phyloP scores from a whole-genome alignment of 2,888 invertebrate species.

The Oscheius sp. region DNA sequence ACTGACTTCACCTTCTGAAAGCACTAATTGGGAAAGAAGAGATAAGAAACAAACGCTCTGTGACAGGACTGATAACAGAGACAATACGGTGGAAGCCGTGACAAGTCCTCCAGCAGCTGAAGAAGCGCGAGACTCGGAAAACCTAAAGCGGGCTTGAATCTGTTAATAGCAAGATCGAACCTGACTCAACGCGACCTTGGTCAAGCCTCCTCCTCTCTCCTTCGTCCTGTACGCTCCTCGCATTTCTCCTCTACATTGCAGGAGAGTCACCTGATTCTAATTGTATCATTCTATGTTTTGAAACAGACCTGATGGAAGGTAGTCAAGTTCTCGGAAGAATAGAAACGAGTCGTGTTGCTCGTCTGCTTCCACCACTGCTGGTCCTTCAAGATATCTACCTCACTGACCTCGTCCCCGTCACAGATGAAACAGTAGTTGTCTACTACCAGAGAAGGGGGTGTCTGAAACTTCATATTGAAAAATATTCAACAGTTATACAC shows the following conservation, averaged over 20 bases:
- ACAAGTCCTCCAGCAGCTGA: conserved; percentile 67
- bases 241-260: conserved; percentile 59
- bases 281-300: not conserved
- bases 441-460: conserved; percentile 60
- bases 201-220: conserved; percentile 48
- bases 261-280: conserved; percentile 54
- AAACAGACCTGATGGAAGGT: conserved; percentile 55
- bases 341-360: conserved; percentile 63
- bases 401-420: conserved; percentile 55
- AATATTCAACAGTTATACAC: conserved; percentile 18
- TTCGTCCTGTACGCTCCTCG: conserved; percentile 56
- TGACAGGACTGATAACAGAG: conserved; percentile 59
- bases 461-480: conserved; percentile 24
- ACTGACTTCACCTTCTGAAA: conserved; percentile 45
- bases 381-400: conserved; percentile 41
- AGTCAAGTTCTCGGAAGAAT: conserved; percentile 64
- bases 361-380: conserved; percentile 70
- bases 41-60: conserved; percentile 38
- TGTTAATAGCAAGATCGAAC: conserved; percentile 24
- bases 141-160: conserved; percentile 34
- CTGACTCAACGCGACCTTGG: conserved; percentile 44
- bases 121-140: conserved; percentile 63
- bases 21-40: not conserved
- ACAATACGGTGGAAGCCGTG: conserved; percentile 67
- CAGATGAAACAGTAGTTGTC: conserved; percentile 68